Percentiles rank a stretch among this genome's conserved stretches.
phyloP scores from a whole-genome alignment of 1,140 invertebrate species.

The Atta cephalotes region DNA sequence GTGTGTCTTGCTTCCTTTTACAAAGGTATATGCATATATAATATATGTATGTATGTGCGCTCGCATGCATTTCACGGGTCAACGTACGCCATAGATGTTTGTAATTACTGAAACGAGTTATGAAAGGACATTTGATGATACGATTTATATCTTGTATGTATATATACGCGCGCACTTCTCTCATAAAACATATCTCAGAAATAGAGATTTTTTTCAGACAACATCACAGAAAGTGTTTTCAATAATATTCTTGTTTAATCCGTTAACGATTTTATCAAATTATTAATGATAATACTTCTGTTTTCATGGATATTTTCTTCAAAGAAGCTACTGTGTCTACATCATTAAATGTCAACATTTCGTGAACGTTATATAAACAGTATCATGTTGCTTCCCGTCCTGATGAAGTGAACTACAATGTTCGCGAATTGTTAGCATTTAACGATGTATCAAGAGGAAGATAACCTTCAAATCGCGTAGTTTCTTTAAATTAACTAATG shows the following conservation, averaged over 20 bases:
- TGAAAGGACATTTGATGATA: conserved; percentile 54
- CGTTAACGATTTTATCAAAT: background rate
- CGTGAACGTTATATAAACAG: too few relatives aligned
- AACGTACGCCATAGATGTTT: conserved; percentile 42
- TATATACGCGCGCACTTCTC: conserved; percentile 36
- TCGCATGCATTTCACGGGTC: conserved; percentile 47
- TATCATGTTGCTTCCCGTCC: too few relatives aligned
- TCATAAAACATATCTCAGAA: background rate
- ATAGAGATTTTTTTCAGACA: conserved; percentile 26
- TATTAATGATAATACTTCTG: background rate
- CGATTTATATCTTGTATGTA: conserved; percentile 29
- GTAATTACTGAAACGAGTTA: conserved; percentile 53
- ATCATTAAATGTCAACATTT: too few relatives aligned
- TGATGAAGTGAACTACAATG: too few relatives aligned
- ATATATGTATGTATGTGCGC: background rate
- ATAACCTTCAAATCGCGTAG: too few relatives aligned
- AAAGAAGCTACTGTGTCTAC: too few relatives aligned
- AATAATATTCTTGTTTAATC: background rate
- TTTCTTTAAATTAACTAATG: too few relatives aligned
- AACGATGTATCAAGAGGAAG: too few relatives aligned
- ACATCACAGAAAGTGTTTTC: background rate
- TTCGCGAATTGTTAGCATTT: too few relatives aligned
- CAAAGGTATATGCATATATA: background rate
- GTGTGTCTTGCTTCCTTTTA: background rate
- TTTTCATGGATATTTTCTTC: too few relatives aligned